Base-by-base conservation (phyloP, 2,888 invertebrate genomes). In the Cetonia aurata region DNA sequence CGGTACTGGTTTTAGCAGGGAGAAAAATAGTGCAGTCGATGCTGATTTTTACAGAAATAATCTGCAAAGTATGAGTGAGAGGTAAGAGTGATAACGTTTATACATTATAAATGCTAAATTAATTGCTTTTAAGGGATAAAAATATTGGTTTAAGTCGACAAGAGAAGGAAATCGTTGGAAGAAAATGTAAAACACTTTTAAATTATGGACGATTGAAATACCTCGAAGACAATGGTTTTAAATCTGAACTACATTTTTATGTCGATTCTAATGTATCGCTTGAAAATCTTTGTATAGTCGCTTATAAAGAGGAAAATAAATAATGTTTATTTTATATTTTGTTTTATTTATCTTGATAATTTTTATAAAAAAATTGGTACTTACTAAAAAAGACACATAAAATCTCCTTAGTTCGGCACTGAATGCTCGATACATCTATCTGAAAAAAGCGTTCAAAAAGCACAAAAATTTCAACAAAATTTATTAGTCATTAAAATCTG, bases 241-340 rank as follows among this genome's bases (percentile, higher is more conserved):
- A 87, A 0, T 89, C 91, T 53, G 81, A 85, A 4, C 85, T 96
- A 56, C 86, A 89, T 77, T 87, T 89, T 80, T 95, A 92, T 80
- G 92, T 92, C 65, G 85, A 89, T 6, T 79, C 83, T 3, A 83
- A 85, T 17, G 86, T 93, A 9, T 93, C 95, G 0, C 86, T 91
- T 37, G 96, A 96, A 84, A 96, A 96, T 85, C 87, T 93, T 65
- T 93, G 93, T 80, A 88, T 96, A 66, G 83, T 95, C 41, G 94
- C 91, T 19, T 81, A 76, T 41, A 86, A 81, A 75, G 67, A 74
- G 73, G 74, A 75, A 9, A 19, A 44, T 25, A 8, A 37, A 33
- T 48, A n/a, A 42, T 31, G 15, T 60, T 48, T 46, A 9, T 50
- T 15, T n/a, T 50, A 12, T 65, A 50, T 37, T 4, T 37, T 37